Percentiles rank a stretch among this genome's conserved stretches.
Evolutionary conservation across 1,140 invertebrate species (phyloP).

Genomic region (Branchinecta lindahli): DNA sequence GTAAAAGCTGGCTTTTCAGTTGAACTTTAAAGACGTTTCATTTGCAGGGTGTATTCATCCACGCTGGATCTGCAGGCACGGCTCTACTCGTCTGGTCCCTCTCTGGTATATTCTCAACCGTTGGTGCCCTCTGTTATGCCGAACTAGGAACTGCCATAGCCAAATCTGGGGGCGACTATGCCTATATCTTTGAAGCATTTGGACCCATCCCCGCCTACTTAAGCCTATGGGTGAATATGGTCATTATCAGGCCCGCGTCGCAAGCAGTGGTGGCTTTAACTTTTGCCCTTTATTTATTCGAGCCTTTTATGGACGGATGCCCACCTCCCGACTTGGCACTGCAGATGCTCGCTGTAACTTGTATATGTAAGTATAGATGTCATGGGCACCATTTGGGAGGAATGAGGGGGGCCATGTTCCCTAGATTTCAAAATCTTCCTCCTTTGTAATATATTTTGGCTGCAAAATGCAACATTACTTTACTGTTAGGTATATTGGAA

Average conservation of each 20-base stretch:
- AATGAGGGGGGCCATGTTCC: too few relatives aligned
- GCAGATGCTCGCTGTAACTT: conserved; percentile 26
- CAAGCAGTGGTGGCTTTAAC: conserved; percentile 68
- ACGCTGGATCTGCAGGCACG: conserved; percentile 35
- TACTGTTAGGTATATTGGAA: conserved; percentile 6
- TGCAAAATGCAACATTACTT: too few relatives aligned
- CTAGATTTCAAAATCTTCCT: too few relatives aligned
- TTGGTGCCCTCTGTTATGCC: conserved; percentile 65
- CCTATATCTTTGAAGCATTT: conserved; percentile 70
- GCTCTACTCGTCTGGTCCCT: conserved; percentile 55
- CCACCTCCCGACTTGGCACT: conserved; percentile 21
- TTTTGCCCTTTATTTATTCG: conserved; percentile 54
- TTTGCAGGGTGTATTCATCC: conserved; percentile 38
- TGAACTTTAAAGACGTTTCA: too few relatives aligned
- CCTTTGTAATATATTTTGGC: too few relatives aligned
- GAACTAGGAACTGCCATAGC: conserved; percentile 67
- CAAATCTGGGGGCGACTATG: conserved; percentile 72
- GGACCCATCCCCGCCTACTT: conserved; percentile 76
- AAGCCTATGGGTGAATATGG: conserved; percentile 66
- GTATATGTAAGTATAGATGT: conserved; percentile 24
- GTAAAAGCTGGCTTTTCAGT: too few relatives aligned
- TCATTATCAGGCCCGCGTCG: conserved; percentile 66
- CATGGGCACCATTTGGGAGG: too few relatives aligned
- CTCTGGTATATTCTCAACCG: conserved; percentile 53
- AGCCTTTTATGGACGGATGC: conserved; percentile 34